Percentiles rank a stretch among this genome's conserved stretches.
Conservation (phyloP, 2,888 invertebrate genomes). For the Thalpophila matura region DNA sequence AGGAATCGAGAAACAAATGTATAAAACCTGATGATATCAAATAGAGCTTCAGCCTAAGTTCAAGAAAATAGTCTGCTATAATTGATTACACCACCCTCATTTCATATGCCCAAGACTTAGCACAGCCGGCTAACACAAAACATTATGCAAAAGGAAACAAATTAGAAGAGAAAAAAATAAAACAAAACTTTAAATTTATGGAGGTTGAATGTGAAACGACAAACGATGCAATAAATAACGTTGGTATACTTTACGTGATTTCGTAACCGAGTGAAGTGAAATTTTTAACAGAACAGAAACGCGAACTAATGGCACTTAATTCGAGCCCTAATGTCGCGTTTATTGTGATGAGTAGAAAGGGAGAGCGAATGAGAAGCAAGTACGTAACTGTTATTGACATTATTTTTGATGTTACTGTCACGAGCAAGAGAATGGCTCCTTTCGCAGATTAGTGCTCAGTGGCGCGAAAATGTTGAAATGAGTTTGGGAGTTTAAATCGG, state of each 20-base stretch:
- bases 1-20: background rate
- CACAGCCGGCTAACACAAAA: slow-evolving; percentile 46
- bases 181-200: slow-evolving; percentile 63
- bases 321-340: slow-evolving; percentile 64
- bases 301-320: slow-evolving; percentile 62
- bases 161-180: slow-evolving; percentile 59
- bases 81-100: slow-evolving; percentile 30
- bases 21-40: background rate
- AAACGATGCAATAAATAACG: slow-evolving; percentile 64
- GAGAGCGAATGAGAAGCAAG: slow-evolving; percentile 65
- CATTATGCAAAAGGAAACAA: slow-evolving; percentile 63
- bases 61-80: slow-evolving; percentile 16
- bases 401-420: slow-evolving; percentile 73
- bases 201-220: slow-evolving; percentile 63
- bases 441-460: slow-evolving; percentile 65
- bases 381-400: slow-evolving; percentile 70
- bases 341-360: slow-evolving; percentile 69
- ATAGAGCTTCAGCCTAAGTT: background rate
- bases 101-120: slow-evolving; percentile 49
- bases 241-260: slow-evolving; percentile 63
- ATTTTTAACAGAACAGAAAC: slow-evolving; percentile 61
- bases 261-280: slow-evolving; percentile 60
- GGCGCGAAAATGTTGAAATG: slow-evolving; percentile 63
- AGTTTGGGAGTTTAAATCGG: slow-evolving; percentile 62
- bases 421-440: slow-evolving; percentile 62